A percentile compares a stretch with the other conserved stretches of the same genome.
phyloP scores from a whole-genome alignment of 2,888 invertebrate genomes.

The Tenthredo distinguenda region DNA sequence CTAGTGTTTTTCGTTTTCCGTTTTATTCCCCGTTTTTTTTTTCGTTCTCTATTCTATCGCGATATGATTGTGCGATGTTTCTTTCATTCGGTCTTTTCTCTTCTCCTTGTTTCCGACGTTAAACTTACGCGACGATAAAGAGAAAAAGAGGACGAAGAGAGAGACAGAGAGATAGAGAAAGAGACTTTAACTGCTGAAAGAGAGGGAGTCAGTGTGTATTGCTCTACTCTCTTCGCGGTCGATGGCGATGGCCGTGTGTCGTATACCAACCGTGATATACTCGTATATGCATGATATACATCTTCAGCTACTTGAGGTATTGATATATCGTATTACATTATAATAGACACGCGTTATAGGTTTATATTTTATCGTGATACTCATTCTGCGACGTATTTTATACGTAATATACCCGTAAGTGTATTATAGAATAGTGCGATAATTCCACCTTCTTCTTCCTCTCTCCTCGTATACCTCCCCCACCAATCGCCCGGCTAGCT shows the following conservation, averaged over 20 bases:
- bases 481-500: not conserved
- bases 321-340: conserved; percentile 14
- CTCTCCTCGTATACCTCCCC: not conserved
- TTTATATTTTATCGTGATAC: not conserved
- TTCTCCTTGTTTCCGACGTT: not conserved
- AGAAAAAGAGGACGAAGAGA: conserved; percentile 52
- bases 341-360: not conserved
- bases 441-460: not conserved
- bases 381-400: not conserved
- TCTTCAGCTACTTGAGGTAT: conserved; percentile 44
- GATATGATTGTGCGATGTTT: not conserved
- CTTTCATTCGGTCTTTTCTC: not conserved
- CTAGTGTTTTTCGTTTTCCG: not conserved
- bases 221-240: conserved; percentile 53
- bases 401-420: not conserved
- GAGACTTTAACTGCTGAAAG: not conserved
- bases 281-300: conserved; percentile 31
- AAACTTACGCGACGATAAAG: conserved; percentile 42
- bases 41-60: not conserved
- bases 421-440: not conserved
- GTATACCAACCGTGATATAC: conserved; percentile 44
- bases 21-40: not conserved
- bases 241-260: conserved; percentile 52
- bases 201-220: conserved; percentile 56
- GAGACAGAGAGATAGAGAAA: conserved; percentile 19